phyloP scores from a whole-genome alignment of 2,888 invertebrate genomes.

The Drosophila picticornis region DNA sequence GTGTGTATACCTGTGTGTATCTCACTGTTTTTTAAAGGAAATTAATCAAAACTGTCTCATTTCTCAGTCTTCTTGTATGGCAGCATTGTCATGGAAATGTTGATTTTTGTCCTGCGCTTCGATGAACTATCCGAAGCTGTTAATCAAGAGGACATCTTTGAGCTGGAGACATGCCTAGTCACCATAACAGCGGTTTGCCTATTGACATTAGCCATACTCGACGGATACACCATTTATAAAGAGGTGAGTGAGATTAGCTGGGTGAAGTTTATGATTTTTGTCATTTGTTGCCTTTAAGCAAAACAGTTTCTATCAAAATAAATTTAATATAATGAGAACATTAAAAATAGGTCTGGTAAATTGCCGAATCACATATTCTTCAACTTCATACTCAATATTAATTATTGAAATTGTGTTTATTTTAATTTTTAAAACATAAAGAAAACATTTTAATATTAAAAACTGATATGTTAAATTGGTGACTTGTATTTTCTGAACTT shows the following conservation, averaged over 20 bases:
- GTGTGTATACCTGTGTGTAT: background rate
- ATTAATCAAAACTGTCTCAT: conserved; percentile 51
- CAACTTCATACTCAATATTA: background rate
- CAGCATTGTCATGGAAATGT: conserved; percentile 67
- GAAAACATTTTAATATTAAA: background rate
- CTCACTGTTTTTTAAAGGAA: conserved; percentile 31
- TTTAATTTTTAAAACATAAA: background rate
- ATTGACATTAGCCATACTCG: conserved; percentile 68
- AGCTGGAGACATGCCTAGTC: conserved; percentile 80
- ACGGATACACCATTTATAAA: conserved; percentile 83
- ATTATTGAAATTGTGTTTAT: background rate
- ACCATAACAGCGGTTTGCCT: conserved; percentile 60
- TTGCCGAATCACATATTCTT: background rate
- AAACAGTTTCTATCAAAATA: too few species aligned
- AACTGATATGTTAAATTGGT: background rate
- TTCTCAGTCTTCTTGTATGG: conserved; percentile 79
- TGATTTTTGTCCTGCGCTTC: conserved; percentile 76
- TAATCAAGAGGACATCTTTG: conserved; percentile 72
- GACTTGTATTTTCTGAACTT: background rate
- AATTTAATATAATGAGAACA: background rate
- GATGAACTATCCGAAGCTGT: conserved; percentile 81
- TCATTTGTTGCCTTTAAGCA: background rate
- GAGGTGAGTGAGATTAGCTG: conserved; percentile 72
- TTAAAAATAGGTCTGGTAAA: background rate
- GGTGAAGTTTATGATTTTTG: background rate